Evolutionary conservation across 2,888 invertebrate species (phyloP).

Genomic region (Polia nebulosa): DNA sequence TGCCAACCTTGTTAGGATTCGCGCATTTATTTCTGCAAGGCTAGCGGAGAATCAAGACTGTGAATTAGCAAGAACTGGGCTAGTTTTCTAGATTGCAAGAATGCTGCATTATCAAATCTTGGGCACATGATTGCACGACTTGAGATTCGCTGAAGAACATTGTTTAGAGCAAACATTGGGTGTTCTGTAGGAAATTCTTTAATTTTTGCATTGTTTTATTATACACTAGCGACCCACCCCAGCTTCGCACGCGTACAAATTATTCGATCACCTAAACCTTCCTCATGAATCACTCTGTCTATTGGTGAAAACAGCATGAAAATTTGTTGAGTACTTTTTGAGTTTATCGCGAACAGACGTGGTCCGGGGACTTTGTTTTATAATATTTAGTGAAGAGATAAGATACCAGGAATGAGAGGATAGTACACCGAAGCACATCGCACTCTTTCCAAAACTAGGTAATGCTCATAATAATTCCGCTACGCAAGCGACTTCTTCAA

Average conservation of each 20-base stretch:
- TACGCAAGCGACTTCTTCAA: background rate
- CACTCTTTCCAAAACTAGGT: background rate
- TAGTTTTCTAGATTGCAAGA: constrained; percentile 22
- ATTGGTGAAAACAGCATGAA: too few relatives aligned
- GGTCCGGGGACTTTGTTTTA: too few relatives aligned
- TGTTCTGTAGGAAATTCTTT: background rate
- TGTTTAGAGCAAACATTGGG: background rate
- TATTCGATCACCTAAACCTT: too few relatives aligned
- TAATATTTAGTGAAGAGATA: too few relatives aligned
- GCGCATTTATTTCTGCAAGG: constrained; percentile 48
- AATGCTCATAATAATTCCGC: background rate
- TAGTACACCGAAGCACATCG: background rate
- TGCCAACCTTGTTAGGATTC: constrained; percentile 31
- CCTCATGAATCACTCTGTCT: too few relatives aligned
- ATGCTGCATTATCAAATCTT: background rate
- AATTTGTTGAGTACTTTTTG: too few relatives aligned
- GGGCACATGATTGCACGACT: constrained; percentile 1
- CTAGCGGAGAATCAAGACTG: constrained; percentile 36
- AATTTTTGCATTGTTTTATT: background rate
- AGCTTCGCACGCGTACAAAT: too few relatives aligned
- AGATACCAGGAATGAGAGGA: background rate
- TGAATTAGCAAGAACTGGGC: constrained; percentile 33
- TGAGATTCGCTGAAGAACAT: background rate
- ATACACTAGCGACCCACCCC: too few relatives aligned
- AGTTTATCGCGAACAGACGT: too few relatives aligned